Evolutionary conservation across 2,797 vertebrate genomes (phyloP).

Genomic region (Lithobates sylvaticus): DNA sequence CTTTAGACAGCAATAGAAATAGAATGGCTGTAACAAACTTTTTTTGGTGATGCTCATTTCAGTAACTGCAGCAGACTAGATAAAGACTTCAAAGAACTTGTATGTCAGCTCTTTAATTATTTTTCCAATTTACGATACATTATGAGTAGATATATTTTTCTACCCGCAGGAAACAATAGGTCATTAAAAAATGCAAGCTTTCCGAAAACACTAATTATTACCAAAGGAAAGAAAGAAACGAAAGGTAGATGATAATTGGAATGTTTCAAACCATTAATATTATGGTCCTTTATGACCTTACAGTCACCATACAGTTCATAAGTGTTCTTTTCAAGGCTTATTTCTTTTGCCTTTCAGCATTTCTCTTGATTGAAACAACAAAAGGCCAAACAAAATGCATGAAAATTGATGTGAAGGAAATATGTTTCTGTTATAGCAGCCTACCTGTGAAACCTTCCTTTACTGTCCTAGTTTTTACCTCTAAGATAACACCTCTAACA

Average conservation of each 20-base stretch:
- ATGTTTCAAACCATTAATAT: neutral
- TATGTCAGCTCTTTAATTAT: slow-evolving; percentile 25
- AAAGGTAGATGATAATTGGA: slow-evolving; percentile 9
- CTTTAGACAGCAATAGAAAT: neutral
- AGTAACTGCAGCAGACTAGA: slow-evolving; percentile 3
- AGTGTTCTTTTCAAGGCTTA: neutral
- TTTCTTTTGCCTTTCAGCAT: slow-evolving; percentile 11
- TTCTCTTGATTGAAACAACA: neutral
- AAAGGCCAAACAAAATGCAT: neutral
- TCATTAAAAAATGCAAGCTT: slow-evolving; percentile 3
- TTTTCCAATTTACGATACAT: neutral
- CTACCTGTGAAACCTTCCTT: neutral
- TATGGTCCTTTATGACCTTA: neutral
- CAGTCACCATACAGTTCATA: slow-evolving; percentile 5
- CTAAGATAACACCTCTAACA: neutral
- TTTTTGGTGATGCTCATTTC: neutral
- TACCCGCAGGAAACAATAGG: slow-evolving; percentile 16
- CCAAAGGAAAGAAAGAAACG: neutral
- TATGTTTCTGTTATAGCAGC: neutral
- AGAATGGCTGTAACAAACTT: neutral
- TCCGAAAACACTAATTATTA: slow-evolving; percentile 10
- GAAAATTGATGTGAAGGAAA: neutral
- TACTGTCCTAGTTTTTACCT: neutral
- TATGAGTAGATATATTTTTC: neutral
- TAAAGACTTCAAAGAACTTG: slow-evolving; percentile 20